These are phyloP conservation scores for Willisornis vidua DNA, from an alignment of 2,113 vertebrate species.

Conservation along the genomic window DNA sequence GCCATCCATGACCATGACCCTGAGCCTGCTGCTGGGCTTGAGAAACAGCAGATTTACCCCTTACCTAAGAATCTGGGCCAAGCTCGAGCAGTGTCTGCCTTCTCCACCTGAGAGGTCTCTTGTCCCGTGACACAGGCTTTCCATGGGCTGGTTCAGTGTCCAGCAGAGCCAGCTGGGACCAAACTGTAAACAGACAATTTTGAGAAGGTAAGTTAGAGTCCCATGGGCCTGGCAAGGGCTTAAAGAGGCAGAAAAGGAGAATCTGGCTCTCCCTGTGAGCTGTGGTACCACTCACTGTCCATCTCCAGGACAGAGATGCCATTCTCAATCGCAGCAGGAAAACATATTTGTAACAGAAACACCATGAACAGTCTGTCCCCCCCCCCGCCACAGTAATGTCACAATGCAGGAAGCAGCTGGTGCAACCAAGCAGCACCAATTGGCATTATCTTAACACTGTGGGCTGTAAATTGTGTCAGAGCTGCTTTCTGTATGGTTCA, in stretches of 20 bases:
- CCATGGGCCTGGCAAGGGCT: not conserved
- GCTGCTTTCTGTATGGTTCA: not conserved
- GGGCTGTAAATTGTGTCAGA: not conserved
- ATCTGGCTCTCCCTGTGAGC: not conserved
- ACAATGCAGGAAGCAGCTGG: not conserved
- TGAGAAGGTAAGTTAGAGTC: not conserved
- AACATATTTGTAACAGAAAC: not conserved
- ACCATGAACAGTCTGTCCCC: not conserved
- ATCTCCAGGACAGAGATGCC: not conserved
- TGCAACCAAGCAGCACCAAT: not conserved
- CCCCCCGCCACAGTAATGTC: not conserved
- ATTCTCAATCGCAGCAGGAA: not conserved
- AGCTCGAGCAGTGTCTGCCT: not conserved
- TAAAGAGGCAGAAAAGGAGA: not conserved
- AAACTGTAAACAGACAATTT: not conserved
- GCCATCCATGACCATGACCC: accelerated
- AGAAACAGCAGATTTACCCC: not conserved
- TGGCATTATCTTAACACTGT: not conserved
- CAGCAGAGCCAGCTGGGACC: not conserved
- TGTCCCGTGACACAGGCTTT: not conserved
- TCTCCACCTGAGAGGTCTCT: not conserved
- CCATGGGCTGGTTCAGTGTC: not conserved
- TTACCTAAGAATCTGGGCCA: not conserved
- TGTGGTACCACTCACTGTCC: not conserved
- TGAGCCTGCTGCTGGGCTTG: not conserved